Evolutionary conservation across 2,888 invertebrate genomes (phyloP).

Genomic region (Clistopyga incitator): DNA sequence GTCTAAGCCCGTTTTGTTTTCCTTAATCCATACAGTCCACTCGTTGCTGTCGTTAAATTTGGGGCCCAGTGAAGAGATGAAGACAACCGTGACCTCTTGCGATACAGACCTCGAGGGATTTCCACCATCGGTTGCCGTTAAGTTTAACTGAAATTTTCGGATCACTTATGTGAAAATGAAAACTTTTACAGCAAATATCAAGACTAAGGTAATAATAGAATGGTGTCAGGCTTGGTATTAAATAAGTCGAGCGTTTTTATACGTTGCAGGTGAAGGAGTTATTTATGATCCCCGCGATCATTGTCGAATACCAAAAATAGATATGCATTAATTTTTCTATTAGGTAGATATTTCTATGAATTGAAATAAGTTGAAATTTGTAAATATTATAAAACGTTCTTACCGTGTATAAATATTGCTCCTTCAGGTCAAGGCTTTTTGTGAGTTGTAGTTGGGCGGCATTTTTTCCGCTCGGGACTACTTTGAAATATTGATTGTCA

Average conservation of each 20-base stretch:
- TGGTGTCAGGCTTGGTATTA: no score
- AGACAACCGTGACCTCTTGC: conserved; percentile 64
- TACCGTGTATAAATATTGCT: conserved; percentile 59
- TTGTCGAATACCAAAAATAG: no score
- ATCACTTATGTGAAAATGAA: background rate
- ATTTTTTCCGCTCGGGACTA: conserved; percentile 63
- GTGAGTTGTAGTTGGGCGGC: conserved; percentile 68
- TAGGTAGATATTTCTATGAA: no score
- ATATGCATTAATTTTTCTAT: no score
- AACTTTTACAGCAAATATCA: no score
- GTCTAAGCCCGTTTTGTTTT: conserved; percentile 67
- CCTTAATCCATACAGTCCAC: conserved; percentile 70
- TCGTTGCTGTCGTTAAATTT: conserved; percentile 60
- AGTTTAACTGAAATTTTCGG: conserved; percentile 56
- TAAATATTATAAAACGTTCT: background rate
- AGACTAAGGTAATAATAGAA: no score
- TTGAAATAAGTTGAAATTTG: background rate
- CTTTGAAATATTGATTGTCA: conserved; percentile 68
- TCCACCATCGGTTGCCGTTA: conserved; percentile 70
- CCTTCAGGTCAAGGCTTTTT: conserved; percentile 45
- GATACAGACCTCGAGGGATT: conserved; percentile 54
- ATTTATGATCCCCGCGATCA: no score
- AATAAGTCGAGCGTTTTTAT: no score
- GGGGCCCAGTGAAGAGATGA: conserved; percentile 69
- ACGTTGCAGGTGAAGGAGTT: no score